phyloP scores from a whole-genome alignment of 2,113 vertebrate genomes.

The Sinocyclocheilus rhinocerous region DNA sequence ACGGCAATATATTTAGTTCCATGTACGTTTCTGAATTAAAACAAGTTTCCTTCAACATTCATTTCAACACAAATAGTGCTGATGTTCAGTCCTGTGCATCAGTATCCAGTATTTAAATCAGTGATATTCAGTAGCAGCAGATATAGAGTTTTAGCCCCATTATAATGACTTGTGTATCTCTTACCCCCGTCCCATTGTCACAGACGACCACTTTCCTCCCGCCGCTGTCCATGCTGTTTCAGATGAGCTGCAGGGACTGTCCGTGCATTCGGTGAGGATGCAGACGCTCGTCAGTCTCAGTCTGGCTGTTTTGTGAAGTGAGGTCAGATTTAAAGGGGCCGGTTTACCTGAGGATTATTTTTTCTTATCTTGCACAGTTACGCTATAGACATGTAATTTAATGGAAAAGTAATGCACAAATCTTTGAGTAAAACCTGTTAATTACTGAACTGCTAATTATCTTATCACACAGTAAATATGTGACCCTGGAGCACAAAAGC shows the following conservation, averaged over 20 bases:
- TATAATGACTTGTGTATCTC: conserved; percentile 45
- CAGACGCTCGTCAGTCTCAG: not conserved
- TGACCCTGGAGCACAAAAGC: no score
- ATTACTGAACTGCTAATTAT: not conserved
- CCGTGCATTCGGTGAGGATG: not conserved
- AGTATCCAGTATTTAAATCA: not conserved
- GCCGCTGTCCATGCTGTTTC: conserved; percentile 82
- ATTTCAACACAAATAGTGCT: not conserved
- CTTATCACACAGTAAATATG: not conserved
- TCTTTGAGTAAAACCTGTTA: not conserved
- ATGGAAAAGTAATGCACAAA: not conserved
- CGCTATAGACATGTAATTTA: not conserved
- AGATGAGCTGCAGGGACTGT: conserved; percentile 8
- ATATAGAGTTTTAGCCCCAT: not conserved
- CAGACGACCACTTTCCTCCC: conserved; percentile 94
- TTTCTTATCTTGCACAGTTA: not conserved
- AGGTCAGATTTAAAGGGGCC: not conserved
- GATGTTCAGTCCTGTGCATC: not conserved
- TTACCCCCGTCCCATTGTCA: conserved; percentile 95
- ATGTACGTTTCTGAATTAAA: not conserved
- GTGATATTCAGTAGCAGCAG: not conserved
- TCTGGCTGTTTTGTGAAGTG: not conserved
- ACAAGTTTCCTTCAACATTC: not conserved
- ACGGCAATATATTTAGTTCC: no score
- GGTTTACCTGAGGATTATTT: no score